These are phyloP conservation scores for Muscidifurax raptorellus DNA, from an alignment of 1,140 invertebrate species.

Conservation along the genomic window DNA sequence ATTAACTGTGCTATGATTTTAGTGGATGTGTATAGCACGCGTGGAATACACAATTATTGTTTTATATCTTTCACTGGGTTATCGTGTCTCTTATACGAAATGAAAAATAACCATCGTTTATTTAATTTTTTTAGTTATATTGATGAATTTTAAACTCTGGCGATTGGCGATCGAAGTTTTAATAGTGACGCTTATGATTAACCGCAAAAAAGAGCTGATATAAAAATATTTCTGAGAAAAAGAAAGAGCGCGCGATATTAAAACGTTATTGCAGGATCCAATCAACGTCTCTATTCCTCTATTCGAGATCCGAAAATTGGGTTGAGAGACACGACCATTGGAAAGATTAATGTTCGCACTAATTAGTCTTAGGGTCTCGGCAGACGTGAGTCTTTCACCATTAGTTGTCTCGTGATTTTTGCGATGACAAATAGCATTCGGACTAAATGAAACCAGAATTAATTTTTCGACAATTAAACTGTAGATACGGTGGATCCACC, in stretches of 20 bases:
- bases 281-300: constrained; percentile 67
- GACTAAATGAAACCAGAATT: constrained; percentile 43
- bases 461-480: constrained; percentile 45
- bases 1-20: constrained; percentile 44
- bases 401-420: constrained; percentile 66
- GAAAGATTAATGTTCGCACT: constrained; percentile 73
- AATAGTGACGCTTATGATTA: too few species aligned
- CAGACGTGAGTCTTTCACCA: constrained; percentile 65
- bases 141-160: too few species aligned
- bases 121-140: too few species aligned
- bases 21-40: not conserved
- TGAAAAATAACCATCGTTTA: too few species aligned
- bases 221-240: not conserved
- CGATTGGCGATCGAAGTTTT: too few species aligned
- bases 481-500: not conserved
- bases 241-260: constrained; percentile 23
- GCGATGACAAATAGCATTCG: constrained; percentile 54
- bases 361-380: constrained; percentile 70
- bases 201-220: not conserved
- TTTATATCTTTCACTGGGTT: not conserved
- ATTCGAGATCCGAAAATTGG: constrained; percentile 68
- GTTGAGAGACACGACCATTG: constrained; percentile 65
- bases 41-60: constrained; percentile 8
- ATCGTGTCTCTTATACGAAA: too few species aligned
- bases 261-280: constrained; percentile 61